A percentile compares a stretch with the other conserved stretches of the same genome.
Evolutionary conservation across 2,888 invertebrate species (phyloP).

Genomic region (Drosophila tripunctata): DNA sequence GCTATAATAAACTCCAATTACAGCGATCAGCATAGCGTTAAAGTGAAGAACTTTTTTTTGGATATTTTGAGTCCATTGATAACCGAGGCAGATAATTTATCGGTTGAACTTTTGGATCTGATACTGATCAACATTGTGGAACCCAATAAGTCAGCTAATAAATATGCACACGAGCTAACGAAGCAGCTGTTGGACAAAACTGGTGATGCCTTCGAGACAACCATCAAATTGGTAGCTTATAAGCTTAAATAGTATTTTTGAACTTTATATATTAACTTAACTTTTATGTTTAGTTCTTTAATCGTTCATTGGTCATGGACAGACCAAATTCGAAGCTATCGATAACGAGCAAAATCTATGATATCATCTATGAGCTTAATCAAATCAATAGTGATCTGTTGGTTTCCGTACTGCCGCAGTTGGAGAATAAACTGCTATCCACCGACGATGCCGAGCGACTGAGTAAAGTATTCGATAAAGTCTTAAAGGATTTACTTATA

Average conservation of each 20-base stretch:
- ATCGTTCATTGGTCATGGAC: slow-evolving; percentile 96
- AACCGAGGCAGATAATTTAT: slow-evolving; percentile 97
- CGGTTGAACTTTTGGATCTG: slow-evolving; percentile 96
- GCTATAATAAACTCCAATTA: neutral
- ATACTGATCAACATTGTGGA: slow-evolving; percentile 97
- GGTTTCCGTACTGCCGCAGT: slow-evolving; percentile 94
- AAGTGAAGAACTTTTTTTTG: slow-evolving; percentile 98
- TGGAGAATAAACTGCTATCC: slow-evolving; percentile 97
- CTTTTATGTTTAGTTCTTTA: slow-evolving; percentile 91
- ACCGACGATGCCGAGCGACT: slow-evolving; percentile 94
- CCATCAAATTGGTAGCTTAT: slow-evolving; percentile 93
- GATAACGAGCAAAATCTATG: slow-evolving; percentile 94
- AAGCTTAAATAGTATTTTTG: neutral
- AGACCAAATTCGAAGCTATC: slow-evolving; percentile 93
- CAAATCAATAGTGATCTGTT: slow-evolving; percentile 95
- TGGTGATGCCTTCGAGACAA: slow-evolving; percentile 95
- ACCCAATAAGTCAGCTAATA: slow-evolving; percentile 94
- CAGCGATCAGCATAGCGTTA: slow-evolving; percentile 97
- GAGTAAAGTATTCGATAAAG: slow-evolving; percentile 83
- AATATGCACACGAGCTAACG: slow-evolving; percentile 95
- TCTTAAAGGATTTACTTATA: neutral
- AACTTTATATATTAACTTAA: neutral
- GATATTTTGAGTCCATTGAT: slow-evolving; percentile 97
- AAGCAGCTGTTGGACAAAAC: slow-evolving; percentile 96
- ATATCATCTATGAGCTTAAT: slow-evolving; percentile 97